Evolutionary conservation across 2,797 vertebrate genomes (phyloP).

Genomic region (Tangara arthus): DNA sequence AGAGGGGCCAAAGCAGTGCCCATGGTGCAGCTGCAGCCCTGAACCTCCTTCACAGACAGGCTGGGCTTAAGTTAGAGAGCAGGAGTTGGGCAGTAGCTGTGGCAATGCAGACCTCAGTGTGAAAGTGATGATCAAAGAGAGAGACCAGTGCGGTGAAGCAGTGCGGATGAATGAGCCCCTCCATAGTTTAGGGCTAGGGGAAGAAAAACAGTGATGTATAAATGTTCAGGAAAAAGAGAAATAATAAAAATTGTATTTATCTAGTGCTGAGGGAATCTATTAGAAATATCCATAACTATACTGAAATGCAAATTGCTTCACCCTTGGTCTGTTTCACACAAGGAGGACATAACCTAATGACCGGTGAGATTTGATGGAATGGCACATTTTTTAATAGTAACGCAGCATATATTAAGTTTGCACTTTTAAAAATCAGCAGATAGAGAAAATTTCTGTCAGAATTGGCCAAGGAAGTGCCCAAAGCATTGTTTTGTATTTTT

Average conservation of each 20-base stretch:
- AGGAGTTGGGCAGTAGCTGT: accelerated
- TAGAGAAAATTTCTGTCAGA: not conserved
- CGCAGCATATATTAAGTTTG: not conserved
- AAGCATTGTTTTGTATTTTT: not conserved
- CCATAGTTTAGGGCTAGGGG: not conserved
- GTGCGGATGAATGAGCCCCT: not conserved
- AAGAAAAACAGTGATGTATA: not conserved
- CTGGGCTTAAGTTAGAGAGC: accelerated
- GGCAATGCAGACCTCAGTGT: not conserved
- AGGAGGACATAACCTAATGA: not conserved
- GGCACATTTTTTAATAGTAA: not conserved
- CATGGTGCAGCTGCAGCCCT: not conserved
- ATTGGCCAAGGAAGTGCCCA: not conserved
- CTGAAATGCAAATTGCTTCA: not conserved
- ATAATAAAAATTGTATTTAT: not conserved
- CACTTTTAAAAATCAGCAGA: not conserved
- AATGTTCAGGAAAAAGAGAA: not conserved
- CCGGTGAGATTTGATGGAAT: not conserved
- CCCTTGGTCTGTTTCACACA: not conserved
- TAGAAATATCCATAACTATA: not conserved
- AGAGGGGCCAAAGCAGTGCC: not conserved
- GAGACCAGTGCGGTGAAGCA: not conserved
- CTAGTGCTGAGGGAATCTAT: not conserved
- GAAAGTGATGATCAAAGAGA: not conserved
- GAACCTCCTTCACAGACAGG: accelerated